Base-by-base conservation (phyloP, 1,140 invertebrate genomes). In the Maconellicoccus hirsutus region DNA sequence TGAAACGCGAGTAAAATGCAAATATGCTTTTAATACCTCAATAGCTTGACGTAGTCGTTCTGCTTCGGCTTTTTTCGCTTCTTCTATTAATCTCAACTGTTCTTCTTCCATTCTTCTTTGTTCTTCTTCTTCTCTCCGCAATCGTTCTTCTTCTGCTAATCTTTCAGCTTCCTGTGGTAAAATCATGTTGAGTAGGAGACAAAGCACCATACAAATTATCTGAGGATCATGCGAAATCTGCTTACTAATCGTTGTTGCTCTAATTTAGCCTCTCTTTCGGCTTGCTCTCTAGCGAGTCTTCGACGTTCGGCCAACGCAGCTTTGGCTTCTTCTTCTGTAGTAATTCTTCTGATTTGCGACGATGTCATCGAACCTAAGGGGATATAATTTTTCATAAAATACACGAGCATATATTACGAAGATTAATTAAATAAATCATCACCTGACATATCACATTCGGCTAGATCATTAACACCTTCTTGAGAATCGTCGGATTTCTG, bases 301-400 rank as follows among this genome's bases (percentile, higher is more conserved):
- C 92, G 82, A 75, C 91, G 84, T 82, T 94, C 92, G 4, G 92
- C 92, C 52, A 95, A 80, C 33, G 91, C 91, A 26, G 91, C 91
- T 81, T 93, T 94, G 19, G 92, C 92, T 81, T 93, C 87, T 79
- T 92, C 91, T 80, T 93, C 92, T 0, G 91, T 93, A 7, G 88
- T 90, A 73, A 94, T 93, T 72, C 86, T 81, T 72, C 87, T 88
- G 0, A 85, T 84, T 25, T 66, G 61, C 6, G 61, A 66, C 25
- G 61, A 66, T 73, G 86, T 86, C 86, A 89, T 87, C 6, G 89
- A 91, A 70, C 86, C 86, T 86, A 75, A 23, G 19, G 22, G 16
- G 3, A 71, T 16, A 63, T 19, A 23, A 38, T 38, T 6, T 38
- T 38, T 38, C 33, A 38, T 7, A 38, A 7, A 38, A 38, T 38